phyloP scores from a whole-genome alignment of 2,888 invertebrate species.

The Andrena bicolor region DNA sequence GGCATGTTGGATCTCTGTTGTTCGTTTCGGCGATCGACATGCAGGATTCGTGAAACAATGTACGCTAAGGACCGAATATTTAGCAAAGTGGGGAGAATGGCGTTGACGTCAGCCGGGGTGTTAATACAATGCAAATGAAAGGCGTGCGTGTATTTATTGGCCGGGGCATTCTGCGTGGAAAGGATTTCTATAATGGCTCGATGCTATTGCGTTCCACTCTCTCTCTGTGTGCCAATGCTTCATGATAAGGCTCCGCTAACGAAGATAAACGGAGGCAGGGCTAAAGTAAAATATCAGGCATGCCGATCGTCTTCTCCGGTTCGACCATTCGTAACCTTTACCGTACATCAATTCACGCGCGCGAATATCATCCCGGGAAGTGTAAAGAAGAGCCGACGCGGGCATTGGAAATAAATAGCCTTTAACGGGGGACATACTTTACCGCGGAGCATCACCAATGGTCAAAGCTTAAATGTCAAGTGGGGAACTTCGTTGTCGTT shows the following conservation, averaged over 20 bases:
- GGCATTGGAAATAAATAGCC: slow-evolving; percentile 47
- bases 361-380: slow-evolving; percentile 43
- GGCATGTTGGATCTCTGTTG: too few species aligned
- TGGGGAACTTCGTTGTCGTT: background rate
- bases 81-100: slow-evolving; percentile 20
- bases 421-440: slow-evolving; percentile 26
- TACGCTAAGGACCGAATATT: background rate
- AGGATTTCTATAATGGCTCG: background rate
- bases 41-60: background rate
- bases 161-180: slow-evolving; percentile 14
- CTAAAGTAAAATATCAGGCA: slow-evolving; percentile 46
- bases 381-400: slow-evolving; percentile 6
- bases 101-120: background rate
- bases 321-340: slow-evolving; percentile 47
- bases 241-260: slow-evolving; percentile 47
- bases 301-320: slow-evolving; percentile 17
- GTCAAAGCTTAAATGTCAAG: slow-evolving; percentile 36
- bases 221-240: slow-evolving; percentile 17
- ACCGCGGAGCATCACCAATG: background rate
- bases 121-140: slow-evolving; percentile 45
- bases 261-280: slow-evolving; percentile 38
- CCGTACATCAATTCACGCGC: slow-evolving; percentile 44
- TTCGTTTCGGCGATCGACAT: too few species aligned
- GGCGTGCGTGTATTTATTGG: slow-evolving; percentile 33
- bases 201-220: slow-evolving; percentile 14